Conservation (phyloP, 2,113 vertebrate species). For the Macquaria ambigua region DNA sequence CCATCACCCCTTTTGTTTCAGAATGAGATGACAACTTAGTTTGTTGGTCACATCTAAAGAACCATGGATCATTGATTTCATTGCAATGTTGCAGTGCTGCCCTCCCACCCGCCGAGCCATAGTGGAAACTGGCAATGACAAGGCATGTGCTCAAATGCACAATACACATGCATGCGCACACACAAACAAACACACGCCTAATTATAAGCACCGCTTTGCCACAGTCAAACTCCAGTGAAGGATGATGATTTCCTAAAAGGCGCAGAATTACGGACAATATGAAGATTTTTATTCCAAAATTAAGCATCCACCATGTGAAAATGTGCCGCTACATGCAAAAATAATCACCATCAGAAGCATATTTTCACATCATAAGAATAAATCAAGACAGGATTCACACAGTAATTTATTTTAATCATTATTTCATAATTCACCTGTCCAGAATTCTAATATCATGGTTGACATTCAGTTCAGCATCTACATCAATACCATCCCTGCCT, state of each 20-base stretch:
- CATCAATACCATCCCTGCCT: not conserved
- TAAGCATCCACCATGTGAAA: conserved; percentile 31
- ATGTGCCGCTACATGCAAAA: conserved; percentile 15
- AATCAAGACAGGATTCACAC: not conserved
- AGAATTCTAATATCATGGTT: not conserved
- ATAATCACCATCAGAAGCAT: conserved; percentile 16
- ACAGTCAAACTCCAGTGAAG: conserved; percentile 78
- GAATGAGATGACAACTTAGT: conserved; percentile 77
- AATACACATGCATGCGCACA: conserved; percentile 58
- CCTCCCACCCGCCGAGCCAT: conserved; percentile 78
- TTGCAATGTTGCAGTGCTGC: conserved; percentile 72
- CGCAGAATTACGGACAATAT: conserved; percentile 49
- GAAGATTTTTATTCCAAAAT: conserved; percentile 47
- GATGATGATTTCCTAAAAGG: conserved; percentile 72
- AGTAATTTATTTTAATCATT: not conserved
- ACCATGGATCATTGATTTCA: conserved; percentile 82
- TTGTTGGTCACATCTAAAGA: conserved; percentile 82
- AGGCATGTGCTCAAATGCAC: conserved; percentile 73
- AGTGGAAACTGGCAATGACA: conserved; percentile 81
- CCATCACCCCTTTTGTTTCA: conserved; percentile 77
- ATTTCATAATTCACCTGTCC: not conserved
- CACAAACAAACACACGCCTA: conserved; percentile 66
- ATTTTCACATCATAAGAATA: not conserved
- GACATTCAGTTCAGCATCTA: not conserved
- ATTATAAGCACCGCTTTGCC: conserved; percentile 74